Evolutionary conservation across 2,113 vertebrate genomes (phyloP).

Genomic region (Trinectes maculatus): DNA sequence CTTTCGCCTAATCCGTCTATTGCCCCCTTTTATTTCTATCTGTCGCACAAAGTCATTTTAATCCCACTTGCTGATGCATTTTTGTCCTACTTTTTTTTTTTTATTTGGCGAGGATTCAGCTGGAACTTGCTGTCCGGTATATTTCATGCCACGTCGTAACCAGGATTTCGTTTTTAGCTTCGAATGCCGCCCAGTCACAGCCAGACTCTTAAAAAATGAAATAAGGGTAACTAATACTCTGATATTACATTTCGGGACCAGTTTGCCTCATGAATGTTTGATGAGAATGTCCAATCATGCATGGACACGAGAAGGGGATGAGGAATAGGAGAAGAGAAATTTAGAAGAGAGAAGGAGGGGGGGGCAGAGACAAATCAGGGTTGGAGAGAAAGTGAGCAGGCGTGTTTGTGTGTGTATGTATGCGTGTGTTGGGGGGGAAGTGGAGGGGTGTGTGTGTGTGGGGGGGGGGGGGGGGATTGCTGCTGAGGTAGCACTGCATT

Average conservation of each 20-base stretch:
- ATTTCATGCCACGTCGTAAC: constrained; percentile 51
- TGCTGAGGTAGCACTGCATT: constrained; percentile 79
- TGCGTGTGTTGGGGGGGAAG: constrained; percentile 13
- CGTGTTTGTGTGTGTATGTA: constrained; percentile 6
- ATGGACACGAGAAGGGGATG: constrained; percentile 61
- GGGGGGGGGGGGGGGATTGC: constrained; percentile 64
- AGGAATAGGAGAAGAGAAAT: constrained; percentile 48
- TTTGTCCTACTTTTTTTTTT: constrained; percentile 31
- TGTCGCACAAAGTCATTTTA: constrained; percentile 1
- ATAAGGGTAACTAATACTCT: constrained; percentile 59
- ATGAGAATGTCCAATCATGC: constrained; percentile 75
- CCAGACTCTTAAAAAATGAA: constrained; percentile 50
- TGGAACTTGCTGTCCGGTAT: constrained; percentile 43
- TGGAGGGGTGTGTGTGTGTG: too few species aligned
- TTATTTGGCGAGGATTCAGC: constrained; percentile 32
- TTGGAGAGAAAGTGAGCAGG: constrained; percentile 33
- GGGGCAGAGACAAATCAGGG: constrained; percentile 50
- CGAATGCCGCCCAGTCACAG: constrained; percentile 33
- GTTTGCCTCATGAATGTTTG: constrained; percentile 73
- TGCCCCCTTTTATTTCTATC: constrained; percentile 14
- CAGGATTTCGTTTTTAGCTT: constrained; percentile 17
- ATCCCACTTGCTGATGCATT: constrained; percentile 32
- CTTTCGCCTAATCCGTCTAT: constrained; percentile 10
- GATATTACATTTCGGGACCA: constrained; percentile 71
- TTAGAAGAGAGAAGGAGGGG: constrained; percentile 39